phyloP scores from a whole-genome alignment of 1,140 invertebrate species.

The Monochamus saltuarius region DNA sequence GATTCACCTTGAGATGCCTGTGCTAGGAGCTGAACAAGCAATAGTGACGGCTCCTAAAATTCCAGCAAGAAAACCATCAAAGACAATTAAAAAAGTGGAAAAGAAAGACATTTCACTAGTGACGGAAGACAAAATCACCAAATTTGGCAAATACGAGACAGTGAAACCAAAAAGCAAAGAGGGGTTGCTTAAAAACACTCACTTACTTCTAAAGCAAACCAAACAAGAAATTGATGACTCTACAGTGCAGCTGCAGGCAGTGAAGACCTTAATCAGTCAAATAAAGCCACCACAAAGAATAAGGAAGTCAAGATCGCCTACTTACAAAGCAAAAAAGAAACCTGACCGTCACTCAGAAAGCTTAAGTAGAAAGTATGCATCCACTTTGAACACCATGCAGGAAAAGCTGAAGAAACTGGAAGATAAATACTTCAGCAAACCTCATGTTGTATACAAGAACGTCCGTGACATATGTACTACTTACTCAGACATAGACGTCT shows the following conservation, averaged over 20 bases:
- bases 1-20: constrained; percentile 10
- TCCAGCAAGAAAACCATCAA: neutral
- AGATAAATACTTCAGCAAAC: constrained; percentile 35
- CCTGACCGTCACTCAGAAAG: neutral
- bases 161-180: too few relatives aligned
- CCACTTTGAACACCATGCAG: constrained; percentile 20
- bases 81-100: neutral
- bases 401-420: constrained; percentile 31
- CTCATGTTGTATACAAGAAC: constrained; percentile 26
- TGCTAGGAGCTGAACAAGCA: constrained; percentile 7
- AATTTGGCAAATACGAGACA: too few relatives aligned
- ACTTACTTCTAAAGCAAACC: constrained; percentile 20
- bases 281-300: constrained; percentile 12
- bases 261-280: constrained; percentile 18
- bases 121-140: too few relatives aligned
- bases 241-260: constrained; percentile 20
- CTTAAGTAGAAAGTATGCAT: constrained; percentile 18
- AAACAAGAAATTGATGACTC: constrained; percentile 27
- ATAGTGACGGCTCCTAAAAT: neutral
- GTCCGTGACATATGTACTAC: constrained; percentile 29
- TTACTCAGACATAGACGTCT: constrained; percentile 23
- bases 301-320: constrained; percentile 12
- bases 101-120: neutral
- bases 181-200: too few relatives aligned
- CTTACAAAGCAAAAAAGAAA: constrained; percentile 7